Conservation (phyloP, 2,797 vertebrate species). For the Columba guinea region DNA sequence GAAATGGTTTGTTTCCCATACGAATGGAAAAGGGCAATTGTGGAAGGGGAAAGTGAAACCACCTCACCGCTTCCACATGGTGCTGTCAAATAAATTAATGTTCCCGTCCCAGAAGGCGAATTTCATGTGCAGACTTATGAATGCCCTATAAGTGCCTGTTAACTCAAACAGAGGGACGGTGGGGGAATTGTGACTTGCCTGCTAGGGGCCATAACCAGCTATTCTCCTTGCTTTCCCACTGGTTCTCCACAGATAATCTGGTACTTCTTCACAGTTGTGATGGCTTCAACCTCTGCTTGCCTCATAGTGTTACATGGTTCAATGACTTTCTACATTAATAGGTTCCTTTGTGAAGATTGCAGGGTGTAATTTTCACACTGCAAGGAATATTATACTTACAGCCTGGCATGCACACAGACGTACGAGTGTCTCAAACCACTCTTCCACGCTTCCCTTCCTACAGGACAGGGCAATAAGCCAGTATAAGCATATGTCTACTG, state of each 20-base stretch:
- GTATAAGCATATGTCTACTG: background rate
- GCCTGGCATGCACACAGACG: background rate
- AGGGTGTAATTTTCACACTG: background rate
- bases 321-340: background rate
- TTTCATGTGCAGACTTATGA: background rate
- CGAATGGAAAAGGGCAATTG: background rate
- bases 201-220: background rate
- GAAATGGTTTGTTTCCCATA: background rate
- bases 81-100: background rate
- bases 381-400: background rate
- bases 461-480: background rate
- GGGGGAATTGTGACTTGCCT: background rate
- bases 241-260: background rate
- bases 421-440: background rate
- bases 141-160: accelerated
- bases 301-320: accelerated
- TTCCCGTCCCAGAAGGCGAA: background rate
- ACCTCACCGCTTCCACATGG: accelerated
- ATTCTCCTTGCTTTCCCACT: background rate
- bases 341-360: background rate
- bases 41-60: background rate
- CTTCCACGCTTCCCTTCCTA: background rate
- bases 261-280: background rate
- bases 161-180: accelerated
- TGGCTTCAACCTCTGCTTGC: background rate